Evolutionary conservation across 2,113 vertebrate species (phyloP), one percentile per base, ranked within the genome.

Genomic region (Peromyscus polionotus): DNA sequence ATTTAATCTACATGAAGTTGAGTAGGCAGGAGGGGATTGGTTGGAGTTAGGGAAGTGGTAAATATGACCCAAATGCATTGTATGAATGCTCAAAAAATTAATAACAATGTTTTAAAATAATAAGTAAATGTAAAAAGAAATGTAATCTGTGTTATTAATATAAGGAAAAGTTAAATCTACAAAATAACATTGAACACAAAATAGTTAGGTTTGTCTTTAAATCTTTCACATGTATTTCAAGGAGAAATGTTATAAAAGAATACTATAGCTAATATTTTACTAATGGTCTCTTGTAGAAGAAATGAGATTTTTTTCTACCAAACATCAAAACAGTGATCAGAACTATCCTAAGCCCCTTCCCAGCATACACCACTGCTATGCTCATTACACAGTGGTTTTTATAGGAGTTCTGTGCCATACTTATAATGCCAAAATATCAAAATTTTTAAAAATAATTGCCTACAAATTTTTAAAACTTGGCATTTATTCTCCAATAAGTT

Each of bases 191-290:
- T 61, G 48, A 88, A 81, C 12, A 79, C n/a, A 68, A 75, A 89
- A 54, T 3, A 90, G 16, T 59, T 79, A 76, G 5, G 51, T 22
- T 95, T 90, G 12, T 19, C 63, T 80, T 90, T 83, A 88, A 94
- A 54, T 6, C 8, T 45, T 76, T 95, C n/a, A 76, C 7, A 42
- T 63, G 70, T 26, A 79, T 57, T 75, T 76, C 59, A 93, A 88
- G 19, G 19, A 81, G 7, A 95, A 83, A 57, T 81, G 1, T 72
- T 81, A 91, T 83, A 16, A 86, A 76, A 94, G 22, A 0, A 85
- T 96, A 85, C 7, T 33, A 42, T 1, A 87, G 39, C 14, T 94
- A 77, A 42, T 65, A 88, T 76, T 39, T 88, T 88, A 94, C 20
- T 42, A 79, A 61, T 19, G 4, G 42, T 61, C 13, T 89, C 57